phyloP scores from a whole-genome alignment of 2,113 vertebrate genomes.

The Calyptommatus sinebrachiatus region DNA sequence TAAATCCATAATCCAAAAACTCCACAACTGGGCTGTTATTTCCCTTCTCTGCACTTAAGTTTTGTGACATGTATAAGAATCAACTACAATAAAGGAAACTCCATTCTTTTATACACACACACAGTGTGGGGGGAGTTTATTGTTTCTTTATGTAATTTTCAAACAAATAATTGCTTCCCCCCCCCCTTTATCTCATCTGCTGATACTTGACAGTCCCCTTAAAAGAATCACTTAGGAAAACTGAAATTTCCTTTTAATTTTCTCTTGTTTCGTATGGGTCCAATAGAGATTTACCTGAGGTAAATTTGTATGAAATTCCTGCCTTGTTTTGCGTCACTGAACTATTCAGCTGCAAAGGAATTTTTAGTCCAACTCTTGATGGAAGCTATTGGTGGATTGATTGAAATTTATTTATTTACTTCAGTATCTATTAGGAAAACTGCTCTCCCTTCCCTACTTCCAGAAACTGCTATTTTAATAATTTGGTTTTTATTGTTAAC shows the following conservation, averaged over 20 bases:
- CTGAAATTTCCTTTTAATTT: not conserved
- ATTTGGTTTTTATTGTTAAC: too few relatives aligned
- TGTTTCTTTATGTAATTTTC: not conserved
- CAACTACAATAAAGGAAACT: too few relatives aligned
- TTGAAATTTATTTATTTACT: conserved; percentile 10
- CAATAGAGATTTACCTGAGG: not conserved
- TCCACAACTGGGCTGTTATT: too few relatives aligned
- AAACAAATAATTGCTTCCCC: too few relatives aligned
- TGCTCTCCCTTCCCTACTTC: too few relatives aligned
- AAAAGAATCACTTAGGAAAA: not conserved
- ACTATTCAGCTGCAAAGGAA: conserved; percentile 20
- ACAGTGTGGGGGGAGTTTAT: not conserved
- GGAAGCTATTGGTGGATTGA: not conserved
- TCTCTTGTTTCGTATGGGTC: not conserved
- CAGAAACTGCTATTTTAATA: too few relatives aligned
- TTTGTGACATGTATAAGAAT: too few relatives aligned
- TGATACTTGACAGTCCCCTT: conserved; percentile 11
- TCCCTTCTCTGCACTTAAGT: too few relatives aligned
- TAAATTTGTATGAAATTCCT: not conserved
- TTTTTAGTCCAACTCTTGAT: conserved; percentile 20
- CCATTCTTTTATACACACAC: not conserved
- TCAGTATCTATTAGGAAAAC: conserved; percentile 28
- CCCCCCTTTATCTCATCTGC: not conserved
- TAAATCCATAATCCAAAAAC: too few relatives aligned
- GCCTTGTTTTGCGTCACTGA: conserved; percentile 15